Percentiles rank a stretch among this genome's conserved stretches.
Conservation (phyloP, 2,888 invertebrate species). For the Xanthorhoe designata region DNA sequence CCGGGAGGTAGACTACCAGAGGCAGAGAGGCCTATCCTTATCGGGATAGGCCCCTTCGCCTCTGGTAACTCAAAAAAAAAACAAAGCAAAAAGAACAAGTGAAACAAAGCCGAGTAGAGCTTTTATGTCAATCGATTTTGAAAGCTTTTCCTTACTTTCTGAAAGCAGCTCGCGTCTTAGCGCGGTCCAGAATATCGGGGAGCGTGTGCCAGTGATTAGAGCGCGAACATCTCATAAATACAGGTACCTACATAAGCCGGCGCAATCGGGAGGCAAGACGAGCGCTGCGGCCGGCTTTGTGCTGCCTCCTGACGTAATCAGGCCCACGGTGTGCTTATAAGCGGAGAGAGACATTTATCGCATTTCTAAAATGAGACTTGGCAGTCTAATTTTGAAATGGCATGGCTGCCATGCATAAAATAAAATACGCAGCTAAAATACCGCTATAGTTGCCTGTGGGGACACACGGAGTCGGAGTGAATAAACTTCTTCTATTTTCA, state of each 20-base stretch:
- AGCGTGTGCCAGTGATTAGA: conserved; percentile 48
- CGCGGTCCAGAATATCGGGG: conserved; percentile 31
- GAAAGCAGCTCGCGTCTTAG: background rate
- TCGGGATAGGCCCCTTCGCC: no score
- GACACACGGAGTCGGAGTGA: conserved; percentile 47
- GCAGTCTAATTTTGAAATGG: no score
- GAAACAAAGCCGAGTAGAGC: no score
- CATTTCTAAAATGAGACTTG: no score
- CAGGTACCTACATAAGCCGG: conserved; percentile 52
- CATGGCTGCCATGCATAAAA: no score
- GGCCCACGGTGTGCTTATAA: conserved; percentile 32
- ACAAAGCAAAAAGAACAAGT: no score
- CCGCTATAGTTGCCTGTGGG: conserved; percentile 54
- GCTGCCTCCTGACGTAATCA: conserved; percentile 72
- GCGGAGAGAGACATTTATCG: conserved; percentile 26
- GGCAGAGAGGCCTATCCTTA: no score
- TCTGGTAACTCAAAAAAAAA: no score
- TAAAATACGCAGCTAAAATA: conserved; percentile 74
- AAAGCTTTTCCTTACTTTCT: background rate
- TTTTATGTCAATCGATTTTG: no score
- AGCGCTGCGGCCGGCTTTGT: conserved; percentile 82
- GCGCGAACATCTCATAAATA: conserved; percentile 52
- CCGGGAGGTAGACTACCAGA: no score
- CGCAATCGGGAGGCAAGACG: conserved; percentile 80
- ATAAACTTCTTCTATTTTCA: background rate